Percentiles rank a stretch among this genome's conserved stretches.
Conservation (phyloP, 2,113 vertebrate genomes). For the Corydoras maculifer region DNA sequence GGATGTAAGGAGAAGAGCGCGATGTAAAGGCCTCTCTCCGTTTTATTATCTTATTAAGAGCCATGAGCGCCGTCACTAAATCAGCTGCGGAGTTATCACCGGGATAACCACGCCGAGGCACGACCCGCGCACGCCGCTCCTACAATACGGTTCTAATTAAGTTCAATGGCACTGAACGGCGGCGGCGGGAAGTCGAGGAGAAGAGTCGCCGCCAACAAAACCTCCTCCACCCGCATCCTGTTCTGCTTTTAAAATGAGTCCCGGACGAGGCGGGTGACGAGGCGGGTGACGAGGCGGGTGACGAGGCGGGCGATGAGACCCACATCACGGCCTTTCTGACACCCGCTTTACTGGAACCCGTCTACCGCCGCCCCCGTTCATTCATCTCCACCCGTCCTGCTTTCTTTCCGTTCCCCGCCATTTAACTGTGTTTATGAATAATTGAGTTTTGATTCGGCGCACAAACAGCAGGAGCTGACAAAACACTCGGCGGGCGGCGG, state of each 20-base stretch:
- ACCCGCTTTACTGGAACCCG: constrained; percentile 39
- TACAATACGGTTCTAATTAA: too few relatives aligned
- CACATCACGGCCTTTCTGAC: constrained; percentile 33
- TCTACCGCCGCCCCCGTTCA: constrained; percentile 31
- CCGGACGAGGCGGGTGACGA: constrained; percentile 3
- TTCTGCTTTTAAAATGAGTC: constrained; percentile 24
- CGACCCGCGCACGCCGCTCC: too few relatives aligned
- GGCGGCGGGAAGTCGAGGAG: constrained; percentile 2
- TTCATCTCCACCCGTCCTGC: constrained; percentile 32
- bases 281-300: constrained; percentile 1
- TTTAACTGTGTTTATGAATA: constrained; percentile 48
- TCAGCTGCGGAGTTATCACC: too few relatives aligned
- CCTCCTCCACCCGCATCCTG: constrained; percentile 4
- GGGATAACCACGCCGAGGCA: too few relatives aligned
- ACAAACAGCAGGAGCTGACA: constrained; percentile 35
- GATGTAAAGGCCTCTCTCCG: too few relatives aligned
- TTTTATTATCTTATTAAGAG: too few relatives aligned
- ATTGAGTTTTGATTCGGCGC: constrained; percentile 45
- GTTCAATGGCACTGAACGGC: background rate
- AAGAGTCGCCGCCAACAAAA: background rate
- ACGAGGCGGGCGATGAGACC: constrained; percentile 3
- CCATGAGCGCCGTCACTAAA: too few relatives aligned
- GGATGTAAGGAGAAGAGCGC: too few relatives aligned
- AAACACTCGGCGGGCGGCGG: constrained; percentile 32
- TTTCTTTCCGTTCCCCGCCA: constrained; percentile 41